Conservation (phyloP, 2,797 vertebrate genomes). For the Tangara arthus region DNA sequence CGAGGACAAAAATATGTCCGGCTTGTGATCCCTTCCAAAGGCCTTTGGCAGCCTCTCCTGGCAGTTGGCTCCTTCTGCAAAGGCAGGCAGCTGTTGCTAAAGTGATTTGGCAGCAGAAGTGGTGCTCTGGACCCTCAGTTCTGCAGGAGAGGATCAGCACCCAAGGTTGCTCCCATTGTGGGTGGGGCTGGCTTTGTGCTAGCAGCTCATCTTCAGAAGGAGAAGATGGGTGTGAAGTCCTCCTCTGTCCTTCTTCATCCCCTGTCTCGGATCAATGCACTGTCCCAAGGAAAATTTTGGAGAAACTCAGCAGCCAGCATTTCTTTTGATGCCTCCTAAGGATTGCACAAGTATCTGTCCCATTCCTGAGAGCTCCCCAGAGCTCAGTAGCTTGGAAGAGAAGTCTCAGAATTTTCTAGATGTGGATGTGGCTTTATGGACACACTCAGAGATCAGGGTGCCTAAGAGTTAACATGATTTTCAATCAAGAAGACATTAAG, state of each 20-base stretch:
- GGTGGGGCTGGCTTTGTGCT: background rate
- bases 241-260: background rate
- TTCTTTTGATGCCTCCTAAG: background rate
- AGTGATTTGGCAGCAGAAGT: constrained; percentile 14
- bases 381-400: background rate
- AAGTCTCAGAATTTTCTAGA: background rate
- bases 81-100: constrained; percentile 32
- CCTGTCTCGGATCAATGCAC: background rate
- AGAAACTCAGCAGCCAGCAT: background rate
- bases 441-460: background rate
- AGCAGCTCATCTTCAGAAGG: background rate
- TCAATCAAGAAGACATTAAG: background rate
- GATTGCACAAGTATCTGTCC: background rate
- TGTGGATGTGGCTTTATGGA: background rate
- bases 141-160: background rate
- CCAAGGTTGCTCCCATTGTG: rapidly evolving
- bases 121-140: background rate
- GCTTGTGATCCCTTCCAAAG: constrained; percentile 14
- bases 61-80: constrained; percentile 20
- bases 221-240: background rate
- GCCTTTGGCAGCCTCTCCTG: constrained; percentile 48
- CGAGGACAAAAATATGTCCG: background rate
- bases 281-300: background rate
- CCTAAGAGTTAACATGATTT: constrained; percentile 5
- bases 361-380: background rate